Evolutionary conservation across 2,888 invertebrate genomes (phyloP), one percentile per base, ranked within the genome.

Genomic region (Tiphia femorata): DNA sequence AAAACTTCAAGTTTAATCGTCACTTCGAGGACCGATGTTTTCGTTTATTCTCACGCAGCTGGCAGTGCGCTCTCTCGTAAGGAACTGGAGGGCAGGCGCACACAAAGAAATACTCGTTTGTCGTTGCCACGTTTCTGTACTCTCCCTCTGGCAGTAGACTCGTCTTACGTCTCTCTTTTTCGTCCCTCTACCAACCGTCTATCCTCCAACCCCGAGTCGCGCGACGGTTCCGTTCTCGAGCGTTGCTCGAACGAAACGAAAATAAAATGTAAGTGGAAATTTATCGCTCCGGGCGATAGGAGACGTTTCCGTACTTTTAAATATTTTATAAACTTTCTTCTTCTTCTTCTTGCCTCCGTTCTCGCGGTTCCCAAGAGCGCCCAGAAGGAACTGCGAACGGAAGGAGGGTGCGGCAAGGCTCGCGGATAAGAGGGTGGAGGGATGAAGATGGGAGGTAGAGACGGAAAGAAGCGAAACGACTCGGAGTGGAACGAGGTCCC

Each of bases 181-280:
- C 44, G 47, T 48, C 53, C 38, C 58, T 49, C 48, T 42, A 44
- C 48, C 33, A 47, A 46, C 42, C 48, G 20, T 42, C 54, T 38
- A 38, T 58, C 44, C 62, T 58, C 56, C 64, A 42, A 30, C 43
- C 43, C 47, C 23, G 53, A 56, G 41, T 37, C 55, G 54, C 19
- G 29, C 43, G 37, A 50, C 58, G 51, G 57, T 64, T 73, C 66
- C 60, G 63, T 73, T 70, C 69, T 59, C 72, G 69, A 70, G 75
- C 70, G 70, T 71, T 73, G 67, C 43, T 42, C 73, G 70, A 72
- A 75, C 75, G 75, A 81, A 81, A 82, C 77, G 79, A 81, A 82
- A 81, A 81, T 81, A 82, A 82, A 82, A 83, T 83, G 82, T 83
- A 83, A 82, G 82, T 82, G 82, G 83, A 82, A 84, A 84, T 84